Evolutionary conservation across 2,797 vertebrate species (phyloP).

Genomic region (Poecilia wingei): DNA sequence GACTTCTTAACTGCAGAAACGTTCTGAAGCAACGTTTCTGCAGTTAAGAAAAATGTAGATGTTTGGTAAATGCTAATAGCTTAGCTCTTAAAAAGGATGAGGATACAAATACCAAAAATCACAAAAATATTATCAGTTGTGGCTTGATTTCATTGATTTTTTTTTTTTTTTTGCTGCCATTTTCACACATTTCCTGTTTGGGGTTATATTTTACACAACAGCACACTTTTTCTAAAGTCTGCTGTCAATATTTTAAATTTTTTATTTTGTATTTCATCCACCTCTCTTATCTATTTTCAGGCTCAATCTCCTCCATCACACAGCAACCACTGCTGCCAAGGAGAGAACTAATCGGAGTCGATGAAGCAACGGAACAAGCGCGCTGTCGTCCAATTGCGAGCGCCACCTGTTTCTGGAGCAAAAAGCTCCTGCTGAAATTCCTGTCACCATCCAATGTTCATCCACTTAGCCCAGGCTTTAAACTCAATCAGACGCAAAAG

Average conservation of each 20-base stretch:
- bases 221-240: background rate
- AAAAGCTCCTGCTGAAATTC: slow-evolving; percentile 24
- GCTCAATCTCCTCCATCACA: slow-evolving; percentile 16
- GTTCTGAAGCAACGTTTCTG: background rate
- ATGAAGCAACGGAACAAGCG: slow-evolving; percentile 53
- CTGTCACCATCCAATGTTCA: slow-evolving; percentile 26
- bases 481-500: slow-evolving; percentile 41
- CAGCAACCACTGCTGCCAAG: slow-evolving; percentile 41
- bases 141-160: background rate
- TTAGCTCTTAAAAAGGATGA: background rate
- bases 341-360: slow-evolving; percentile 47
- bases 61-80: background rate
- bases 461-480: slow-evolving; percentile 31
- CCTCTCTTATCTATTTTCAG: slow-evolving; percentile 15
- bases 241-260: background rate
- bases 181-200: background rate
- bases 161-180: too few relatives aligned
- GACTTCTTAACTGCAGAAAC: too few relatives aligned
- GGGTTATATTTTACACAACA: background rate
- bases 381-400: slow-evolving; percentile 39
- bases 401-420: slow-evolving; percentile 49
- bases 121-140: background rate
- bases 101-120: background rate
- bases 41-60: background rate
- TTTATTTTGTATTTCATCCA: slow-evolving; percentile 5